A percentile compares a stretch with the other conserved stretches of the same genome.
Evolutionary conservation across 2,113 vertebrate species (phyloP).

Genomic region (Eubucco bourcierii): DNA sequence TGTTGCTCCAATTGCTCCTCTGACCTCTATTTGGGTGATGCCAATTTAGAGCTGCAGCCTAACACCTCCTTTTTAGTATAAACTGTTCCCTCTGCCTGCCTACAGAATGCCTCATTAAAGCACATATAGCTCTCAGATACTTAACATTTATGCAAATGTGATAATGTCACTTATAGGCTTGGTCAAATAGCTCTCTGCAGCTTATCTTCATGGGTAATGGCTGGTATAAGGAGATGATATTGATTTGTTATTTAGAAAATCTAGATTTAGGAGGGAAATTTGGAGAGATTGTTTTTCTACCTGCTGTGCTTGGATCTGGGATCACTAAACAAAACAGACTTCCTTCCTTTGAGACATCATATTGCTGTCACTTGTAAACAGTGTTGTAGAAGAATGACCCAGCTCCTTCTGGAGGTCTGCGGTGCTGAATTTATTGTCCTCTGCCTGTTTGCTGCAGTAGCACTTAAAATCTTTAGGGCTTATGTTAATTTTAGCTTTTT

Average conservation of each 20-base stretch:
- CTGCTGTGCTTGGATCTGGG: neutral
- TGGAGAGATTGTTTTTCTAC: neutral
- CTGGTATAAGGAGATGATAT: neutral
- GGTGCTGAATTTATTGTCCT: neutral
- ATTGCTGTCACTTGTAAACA: neutral
- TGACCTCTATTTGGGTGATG: neutral
- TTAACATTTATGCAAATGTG: neutral
- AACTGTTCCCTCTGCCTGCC: neutral
- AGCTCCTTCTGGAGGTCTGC: neutral
- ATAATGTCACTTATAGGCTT: neutral
- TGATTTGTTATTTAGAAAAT: neutral
- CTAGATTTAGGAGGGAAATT: neutral
- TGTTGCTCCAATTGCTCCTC: neutral
- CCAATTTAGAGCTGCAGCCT: neutral
- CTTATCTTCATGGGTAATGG: neutral
- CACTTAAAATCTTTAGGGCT: neutral
- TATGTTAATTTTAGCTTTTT: neutral
- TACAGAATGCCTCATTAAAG: neutral
- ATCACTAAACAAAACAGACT: neutral
- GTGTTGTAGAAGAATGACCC: neutral
- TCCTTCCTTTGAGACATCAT: neutral
- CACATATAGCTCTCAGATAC: neutral
- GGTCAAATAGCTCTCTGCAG: neutral
- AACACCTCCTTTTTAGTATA: neutral
- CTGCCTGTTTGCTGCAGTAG: neutral